Percentiles rank a stretch among this genome's conserved stretches.
Evolutionary conservation across 2,113 vertebrate species (phyloP).

Genomic region (Lynx canadensis): DNA sequence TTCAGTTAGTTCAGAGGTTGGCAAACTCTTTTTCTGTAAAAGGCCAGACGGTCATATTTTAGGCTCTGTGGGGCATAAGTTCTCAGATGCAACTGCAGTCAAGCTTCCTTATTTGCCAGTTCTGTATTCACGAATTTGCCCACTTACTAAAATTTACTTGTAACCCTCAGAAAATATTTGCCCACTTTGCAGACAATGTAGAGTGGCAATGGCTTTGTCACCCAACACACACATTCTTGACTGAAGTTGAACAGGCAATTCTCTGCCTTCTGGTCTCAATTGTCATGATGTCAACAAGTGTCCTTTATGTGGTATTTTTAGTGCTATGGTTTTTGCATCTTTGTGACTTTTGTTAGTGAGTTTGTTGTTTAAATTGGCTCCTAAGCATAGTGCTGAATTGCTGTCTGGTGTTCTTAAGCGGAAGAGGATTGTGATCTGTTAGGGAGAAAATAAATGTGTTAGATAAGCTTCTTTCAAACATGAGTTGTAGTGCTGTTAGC

Average conservation of each 20-base stretch:
- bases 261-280: neutral
- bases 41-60: neutral
- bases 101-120: neutral
- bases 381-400: neutral
- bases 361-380: neutral
- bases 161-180: neutral
- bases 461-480: neutral
- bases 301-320: neutral
- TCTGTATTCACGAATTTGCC: neutral
- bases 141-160: neutral
- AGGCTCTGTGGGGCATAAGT: neutral
- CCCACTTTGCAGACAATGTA: neutral
- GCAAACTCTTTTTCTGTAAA: neutral
- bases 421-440: neutral
- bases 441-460: neutral
- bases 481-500: neutral
- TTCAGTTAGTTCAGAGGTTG: neutral
- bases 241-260: neutral
- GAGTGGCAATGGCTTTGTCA: neutral
- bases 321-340: neutral
- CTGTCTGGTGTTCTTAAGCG: neutral
- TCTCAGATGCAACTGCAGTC: neutral
- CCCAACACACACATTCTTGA: neutral
- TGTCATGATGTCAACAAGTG: neutral
- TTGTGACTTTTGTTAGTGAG: neutral